Base-by-base conservation (phyloP, 2,888 invertebrate genomes). In the Mesoligia furuncula region DNA sequence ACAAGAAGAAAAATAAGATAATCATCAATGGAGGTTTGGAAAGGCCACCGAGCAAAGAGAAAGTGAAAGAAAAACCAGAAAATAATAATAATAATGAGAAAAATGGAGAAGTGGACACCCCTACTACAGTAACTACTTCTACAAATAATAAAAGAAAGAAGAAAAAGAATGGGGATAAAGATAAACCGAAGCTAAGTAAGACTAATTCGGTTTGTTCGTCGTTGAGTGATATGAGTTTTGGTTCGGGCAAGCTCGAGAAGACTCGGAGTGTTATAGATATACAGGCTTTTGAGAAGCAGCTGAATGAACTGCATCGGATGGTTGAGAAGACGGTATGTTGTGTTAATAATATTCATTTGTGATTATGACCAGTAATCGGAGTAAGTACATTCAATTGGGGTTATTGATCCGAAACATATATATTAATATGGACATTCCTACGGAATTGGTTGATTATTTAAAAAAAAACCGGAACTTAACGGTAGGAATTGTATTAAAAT, bases 221-320 rank as follows among this genome's bases (percentile, higher is more conserved):
- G 0, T 71, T 93, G 0, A 94, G 95, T 73, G 95, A 96, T 73
- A 93, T 93, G 91, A 95, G 94, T 72, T 91, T 89, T 27, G 89
- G 90, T 0, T 94, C 94, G 70, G 88, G 80, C 1, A 91, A 90
- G 45, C 87, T 87, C 1, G 87, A 88, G 31, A 91, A 84, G n/a
- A 8, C 78, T 0, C 83, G 81, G 2, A 62, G 78, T 24, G 57
- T 79, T 84, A 79, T 96, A 78, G 92, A 97, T 89, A 85, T 95
- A 87, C 86, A 95, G 64, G 94, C 96, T 42, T 81, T 97, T 78
- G 97, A 97, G 90, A 93, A 97, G 57, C 95, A 96, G 48, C 85
- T 97, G 67, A 97, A 97, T 76, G 97, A 97, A 84, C 76, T 97
- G 77, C 94, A 95, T 64, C 90, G 97, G 70, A 92, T 97, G 70